Percentiles rank a stretch among this genome's conserved stretches.
These are phyloP conservation scores for Thymelicus sylvestris DNA, from an alignment of 2,888 invertebrate species.

Conservation along the genomic window DNA sequence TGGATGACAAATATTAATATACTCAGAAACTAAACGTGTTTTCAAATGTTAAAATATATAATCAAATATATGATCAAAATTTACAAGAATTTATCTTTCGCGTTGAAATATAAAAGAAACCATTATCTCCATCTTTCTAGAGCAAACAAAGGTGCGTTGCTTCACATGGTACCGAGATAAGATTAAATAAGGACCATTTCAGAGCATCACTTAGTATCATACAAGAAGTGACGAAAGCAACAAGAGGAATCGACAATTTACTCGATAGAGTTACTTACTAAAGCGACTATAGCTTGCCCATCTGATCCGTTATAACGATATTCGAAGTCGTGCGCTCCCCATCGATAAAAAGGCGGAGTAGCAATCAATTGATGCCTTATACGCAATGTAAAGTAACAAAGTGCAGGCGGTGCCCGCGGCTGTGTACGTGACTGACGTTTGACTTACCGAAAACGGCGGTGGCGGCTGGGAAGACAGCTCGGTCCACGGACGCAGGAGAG, in stretches of 20 bases:
- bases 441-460: conserved; percentile 73
- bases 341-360: conserved; percentile 52
- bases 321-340: conserved; percentile 54
- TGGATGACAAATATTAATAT: no score
- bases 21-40: no score
- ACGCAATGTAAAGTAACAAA: conserved; percentile 63
- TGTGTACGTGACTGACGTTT: conserved; percentile 52
- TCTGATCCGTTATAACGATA: conserved; percentile 52
- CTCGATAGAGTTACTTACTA: conserved; percentile 47
- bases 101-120: conserved; percentile 57
- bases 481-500: conserved; percentile 71
- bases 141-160: conserved; percentile 60
- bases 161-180: conserved; percentile 51
- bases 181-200: conserved; percentile 41
- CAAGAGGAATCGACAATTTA: conserved; percentile 47
- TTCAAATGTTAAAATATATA: no score
- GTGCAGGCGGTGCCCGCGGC: conserved; percentile 59
- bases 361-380: conserved; percentile 69
- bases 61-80: no score
- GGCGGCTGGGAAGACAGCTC: conserved; percentile 66
- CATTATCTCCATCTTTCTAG: conserved; percentile 53
- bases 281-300: conserved; percentile 52
- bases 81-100: conserved; percentile 30
- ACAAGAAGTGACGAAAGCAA: conserved; percentile 11
- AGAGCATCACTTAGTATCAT: background rate